Evolutionary conservation across 2,888 invertebrate species (phyloP), one percentile per base, ranked within the genome.

Genomic region (Pecten maximus): DNA sequence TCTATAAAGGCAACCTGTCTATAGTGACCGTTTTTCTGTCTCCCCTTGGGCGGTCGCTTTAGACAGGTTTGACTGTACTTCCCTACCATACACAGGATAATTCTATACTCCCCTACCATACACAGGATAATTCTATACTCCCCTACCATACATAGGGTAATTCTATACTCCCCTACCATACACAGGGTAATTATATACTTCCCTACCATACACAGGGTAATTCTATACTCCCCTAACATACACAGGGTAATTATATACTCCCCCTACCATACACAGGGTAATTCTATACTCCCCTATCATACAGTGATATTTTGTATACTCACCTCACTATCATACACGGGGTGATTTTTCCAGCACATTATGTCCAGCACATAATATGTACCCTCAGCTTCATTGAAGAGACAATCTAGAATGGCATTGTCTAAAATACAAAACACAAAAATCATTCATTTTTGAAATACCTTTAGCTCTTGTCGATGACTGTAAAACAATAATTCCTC

Each of bases 331-430:
- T 98, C 98, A 89, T 98, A 97, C 95, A 98, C 97, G 8, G 98
- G 97, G 94, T 98, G 97, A 92, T 97, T 97, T 95, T 98, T 98
- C 99, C 98, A 99, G 48, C 98, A 98, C 93, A 99, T 97, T 2
- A 98, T 97, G 96, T 99, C 99, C 90, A 99, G 96, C 0, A 98
- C 97, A 97, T 98, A 98, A 96, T 98, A 98, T 4, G 97, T 98
- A 90, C 97, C 97, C 10, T 97, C 96, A 0, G 97, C 95, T 89
- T 97, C 97, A 91, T 97, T 97, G 97, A 98, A 98, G 92, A 99
- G 97, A 95, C 99, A 98, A 96, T 99, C 99, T 23, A 99, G 96
- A 86, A 99, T 97, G 88, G 98, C 98, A 93, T 97, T 97, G 88
- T 97, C 97, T 95, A 92, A 60, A 93, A 93, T n/a, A n/a, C n/a